These are phyloP conservation scores for Pseudorhombus dupliciocellatus DNA, from an alignment of 2,113 vertebrate genomes.

Conservation along the genomic window DNA sequence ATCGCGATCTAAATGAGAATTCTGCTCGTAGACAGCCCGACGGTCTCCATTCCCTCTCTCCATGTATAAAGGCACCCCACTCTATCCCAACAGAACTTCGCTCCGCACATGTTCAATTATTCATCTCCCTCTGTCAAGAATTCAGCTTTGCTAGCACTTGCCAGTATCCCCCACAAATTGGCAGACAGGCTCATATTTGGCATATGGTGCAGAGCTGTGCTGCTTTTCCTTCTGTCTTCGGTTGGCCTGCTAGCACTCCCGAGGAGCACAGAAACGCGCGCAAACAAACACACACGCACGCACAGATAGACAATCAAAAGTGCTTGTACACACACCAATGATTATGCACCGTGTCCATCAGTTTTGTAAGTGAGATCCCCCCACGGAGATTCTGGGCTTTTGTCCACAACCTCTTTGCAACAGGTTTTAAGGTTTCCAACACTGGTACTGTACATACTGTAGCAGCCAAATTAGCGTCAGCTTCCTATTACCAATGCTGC, in stretches of 20 bases:
- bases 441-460: slow-evolving; percentile 6
- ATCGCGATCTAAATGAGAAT: slow-evolving; percentile 58
- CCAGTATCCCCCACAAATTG: slow-evolving; percentile 78
- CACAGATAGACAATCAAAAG: slow-evolving; percentile 23
- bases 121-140: slow-evolving; percentile 81
- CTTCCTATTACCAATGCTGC: not conserved
- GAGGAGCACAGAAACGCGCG: slow-evolving; percentile 53
- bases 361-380: slow-evolving; percentile 52
- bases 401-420: slow-evolving; percentile 51
- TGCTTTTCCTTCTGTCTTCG: slow-evolving; percentile 68
- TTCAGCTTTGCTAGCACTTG: slow-evolving; percentile 74
- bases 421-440: slow-evolving; percentile 56
- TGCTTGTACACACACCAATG: slow-evolving; percentile 8
- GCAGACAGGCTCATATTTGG: slow-evolving; percentile 74
- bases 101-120: slow-evolving; percentile 76
- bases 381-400: slow-evolving; percentile 41
- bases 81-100: slow-evolving; percentile 70
- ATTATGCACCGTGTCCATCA: slow-evolving; percentile 37
- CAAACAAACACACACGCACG: slow-evolving; percentile 13
- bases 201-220: slow-evolving; percentile 72
- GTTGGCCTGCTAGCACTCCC: slow-evolving; percentile 67
- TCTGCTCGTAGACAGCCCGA: slow-evolving; percentile 51
- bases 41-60: slow-evolving; percentile 51
- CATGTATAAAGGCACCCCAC: slow-evolving; percentile 44
- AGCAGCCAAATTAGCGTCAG: slow-evolving; percentile 17